phyloP scores from a whole-genome alignment of 2,888 invertebrate species.

The Smittia sp. region DNA sequence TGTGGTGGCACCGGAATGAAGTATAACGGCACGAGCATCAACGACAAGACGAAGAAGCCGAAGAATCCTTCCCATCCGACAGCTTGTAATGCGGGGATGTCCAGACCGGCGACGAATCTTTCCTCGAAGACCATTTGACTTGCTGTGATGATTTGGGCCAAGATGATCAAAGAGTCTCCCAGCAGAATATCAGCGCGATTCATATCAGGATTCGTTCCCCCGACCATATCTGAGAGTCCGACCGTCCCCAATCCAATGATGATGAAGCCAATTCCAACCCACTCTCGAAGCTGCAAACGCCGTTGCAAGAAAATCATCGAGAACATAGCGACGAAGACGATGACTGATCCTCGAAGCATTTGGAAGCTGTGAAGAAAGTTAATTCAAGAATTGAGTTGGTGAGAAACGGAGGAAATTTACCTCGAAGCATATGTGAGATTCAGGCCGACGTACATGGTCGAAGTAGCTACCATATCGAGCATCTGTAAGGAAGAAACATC shows the following conservation, averaged over 20 bases:
- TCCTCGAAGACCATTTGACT: constrained; percentile 95
- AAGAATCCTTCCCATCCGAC: constrained; percentile 59
- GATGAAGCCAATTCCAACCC: constrained; percentile 73
- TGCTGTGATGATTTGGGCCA: constrained; percentile 78
- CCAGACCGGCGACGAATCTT: constrained; percentile 77
- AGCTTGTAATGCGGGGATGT: constrained; percentile 78
- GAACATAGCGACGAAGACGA: constrained; percentile 83
- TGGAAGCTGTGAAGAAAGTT: no score
- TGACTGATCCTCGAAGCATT: constrained; percentile 89
- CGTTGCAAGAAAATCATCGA: constrained; percentile 78
- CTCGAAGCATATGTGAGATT: constrained; percentile 86
- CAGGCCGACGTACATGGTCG: constrained; percentile 86
- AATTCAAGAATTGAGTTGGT: neutral
- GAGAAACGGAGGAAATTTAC: neutral
- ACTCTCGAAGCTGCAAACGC: constrained; percentile 64
- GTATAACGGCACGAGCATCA: constrained; percentile 75
- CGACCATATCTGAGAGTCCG: constrained; percentile 63
- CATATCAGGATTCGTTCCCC: constrained; percentile 44
- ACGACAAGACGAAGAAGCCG: constrained; percentile 63
- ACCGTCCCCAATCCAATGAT: constrained; percentile 70
- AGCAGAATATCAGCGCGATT: constrained; percentile 61
- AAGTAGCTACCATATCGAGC: constrained; percentile 85
- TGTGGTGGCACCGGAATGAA: constrained; percentile 72
- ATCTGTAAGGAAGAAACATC: constrained; percentile 49
- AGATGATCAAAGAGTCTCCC: constrained; percentile 71